Evolutionary conservation across 2,888 invertebrate genomes (phyloP), one percentile per base, ranked within the genome.

Genomic region (Amblyjoppa fuscipennis): DNA sequence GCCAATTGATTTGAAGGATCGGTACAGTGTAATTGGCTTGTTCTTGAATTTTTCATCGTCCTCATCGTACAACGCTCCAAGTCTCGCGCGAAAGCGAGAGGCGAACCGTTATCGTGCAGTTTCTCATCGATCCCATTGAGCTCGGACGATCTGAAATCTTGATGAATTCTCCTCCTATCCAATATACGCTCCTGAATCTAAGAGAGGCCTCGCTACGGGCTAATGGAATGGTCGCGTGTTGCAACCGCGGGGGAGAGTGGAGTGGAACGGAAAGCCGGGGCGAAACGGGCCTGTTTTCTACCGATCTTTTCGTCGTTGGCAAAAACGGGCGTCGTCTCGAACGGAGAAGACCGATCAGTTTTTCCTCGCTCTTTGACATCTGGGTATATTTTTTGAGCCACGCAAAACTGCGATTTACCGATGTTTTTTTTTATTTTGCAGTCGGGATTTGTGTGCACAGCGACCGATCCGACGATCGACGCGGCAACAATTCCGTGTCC

Each of bases 1-100:
- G 49, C 45, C 69, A 56, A 79, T 79, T 70, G 61, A 25, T 79
- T 68, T 41, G n/a, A 9, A 41, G 20, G 34, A 34, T 20, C 69
- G 53, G 13, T 38, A 41, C n/a, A 68, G 41, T n/a, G 68, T 68
- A 68, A 68, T 68, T 68, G 68, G 25, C 68, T 68, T 41, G 68
- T 68, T 68, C 68, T 41, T 68, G 68, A 68, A 41, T 68, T 68
- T 68, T 68, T 68, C 25, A 68, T 20, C 68, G 41, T 13, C 38
- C 25, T 41, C 38, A 11, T 68, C 64, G 20, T 25, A 11, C 41
- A 3, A 38, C 20, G 41, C 16, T 34, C 61, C 7, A 4, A 41
- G 41, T 41, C 31, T 28, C 11, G 61, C 34, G n/a, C 41, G 20
- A 20, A 68, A 68, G 41, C 16, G 31, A 31, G 16, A 34, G 41